phyloP scores from a whole-genome alignment of 2,113 vertebrate species.

The Pachyramphus minor region DNA sequence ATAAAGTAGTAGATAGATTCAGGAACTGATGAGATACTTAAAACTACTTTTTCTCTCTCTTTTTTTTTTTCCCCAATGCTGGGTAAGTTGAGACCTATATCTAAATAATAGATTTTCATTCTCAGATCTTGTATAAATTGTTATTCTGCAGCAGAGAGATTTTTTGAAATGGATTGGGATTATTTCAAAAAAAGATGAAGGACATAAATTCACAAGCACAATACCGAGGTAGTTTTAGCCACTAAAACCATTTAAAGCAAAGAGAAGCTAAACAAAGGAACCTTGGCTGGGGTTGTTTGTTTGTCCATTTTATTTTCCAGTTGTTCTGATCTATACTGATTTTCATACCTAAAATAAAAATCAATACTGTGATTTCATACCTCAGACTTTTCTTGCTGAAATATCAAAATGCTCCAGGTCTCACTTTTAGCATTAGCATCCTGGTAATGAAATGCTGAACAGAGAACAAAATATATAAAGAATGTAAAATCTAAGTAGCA shows the following conservation, averaged over 20 bases:
- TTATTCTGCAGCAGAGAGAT: not conserved
- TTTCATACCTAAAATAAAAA: not conserved
- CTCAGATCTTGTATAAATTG: not conserved
- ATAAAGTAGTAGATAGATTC: not conserved
- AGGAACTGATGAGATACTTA: not conserved
- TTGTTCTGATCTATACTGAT: not conserved
- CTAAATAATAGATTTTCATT: not conserved
- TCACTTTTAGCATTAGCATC: not conserved
- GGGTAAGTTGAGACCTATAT: not conserved
- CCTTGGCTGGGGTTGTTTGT: rapidly evolving
- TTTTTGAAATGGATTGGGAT: not conserved
- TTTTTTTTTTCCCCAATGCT: not conserved
- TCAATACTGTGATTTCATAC: not conserved
- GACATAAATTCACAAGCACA: not conserved
- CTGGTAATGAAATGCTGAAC: not conserved
- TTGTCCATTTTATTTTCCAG: not conserved
- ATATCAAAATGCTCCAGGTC: not conserved
- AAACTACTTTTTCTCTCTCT: not conserved
- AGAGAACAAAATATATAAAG: not conserved
- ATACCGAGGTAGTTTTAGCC: not conserved
- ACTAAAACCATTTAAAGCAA: not conserved
- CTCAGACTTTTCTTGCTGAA: not conserved
- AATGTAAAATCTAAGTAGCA: not conserved
- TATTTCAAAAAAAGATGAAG: not conserved
- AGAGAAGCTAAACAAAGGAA: not conserved